Conservation (phyloP, 2,888 invertebrate species). For the Pomacea canaliculata region DNA sequence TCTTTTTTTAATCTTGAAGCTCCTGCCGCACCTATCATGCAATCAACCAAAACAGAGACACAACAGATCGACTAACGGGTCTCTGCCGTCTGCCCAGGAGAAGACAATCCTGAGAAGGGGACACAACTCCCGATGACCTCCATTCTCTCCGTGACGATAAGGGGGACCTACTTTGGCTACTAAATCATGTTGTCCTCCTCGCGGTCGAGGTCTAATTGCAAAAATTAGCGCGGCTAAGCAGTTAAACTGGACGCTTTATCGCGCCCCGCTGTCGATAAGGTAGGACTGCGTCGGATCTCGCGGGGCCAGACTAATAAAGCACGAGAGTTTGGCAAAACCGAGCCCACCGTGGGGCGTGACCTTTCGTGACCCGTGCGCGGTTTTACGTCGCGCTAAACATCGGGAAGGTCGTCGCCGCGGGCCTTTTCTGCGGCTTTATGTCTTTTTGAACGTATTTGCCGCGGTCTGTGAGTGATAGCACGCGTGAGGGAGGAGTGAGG, state of each 20-base stretch:
- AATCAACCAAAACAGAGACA: conserved; percentile 4
- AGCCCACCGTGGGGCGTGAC: not conserved
- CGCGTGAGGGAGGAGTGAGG: too few species aligned
- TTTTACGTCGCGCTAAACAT: conserved; percentile 14
- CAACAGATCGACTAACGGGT: not conserved
- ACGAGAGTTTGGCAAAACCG: not conserved
- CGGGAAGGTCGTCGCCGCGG: not conserved
- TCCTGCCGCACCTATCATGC: too few species aligned
- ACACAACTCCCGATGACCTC: conserved; percentile 13
- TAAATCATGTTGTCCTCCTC: conserved; percentile 28
- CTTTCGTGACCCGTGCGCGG: not conserved
- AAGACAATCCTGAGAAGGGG: conserved; percentile 7
- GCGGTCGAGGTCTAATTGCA: conserved; percentile 25
- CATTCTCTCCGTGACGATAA: conserved; percentile 5
- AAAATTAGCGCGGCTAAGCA: conserved; percentile 28
- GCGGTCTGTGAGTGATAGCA: too few species aligned
- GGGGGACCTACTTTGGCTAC: conserved; percentile 1
- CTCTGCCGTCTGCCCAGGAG: not conserved
- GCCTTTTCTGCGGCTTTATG: not conserved
- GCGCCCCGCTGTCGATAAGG: conserved; percentile 10
- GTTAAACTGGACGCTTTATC: conserved; percentile 24
- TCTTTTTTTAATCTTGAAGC: too few species aligned
- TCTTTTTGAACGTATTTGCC: not conserved
- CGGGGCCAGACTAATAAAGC: not conserved
- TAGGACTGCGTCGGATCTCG: not conserved